These are phyloP conservation scores for Macrotus californicus DNA, from an alignment of 2,113 vertebrate genomes.

Conservation along the genomic window DNA sequence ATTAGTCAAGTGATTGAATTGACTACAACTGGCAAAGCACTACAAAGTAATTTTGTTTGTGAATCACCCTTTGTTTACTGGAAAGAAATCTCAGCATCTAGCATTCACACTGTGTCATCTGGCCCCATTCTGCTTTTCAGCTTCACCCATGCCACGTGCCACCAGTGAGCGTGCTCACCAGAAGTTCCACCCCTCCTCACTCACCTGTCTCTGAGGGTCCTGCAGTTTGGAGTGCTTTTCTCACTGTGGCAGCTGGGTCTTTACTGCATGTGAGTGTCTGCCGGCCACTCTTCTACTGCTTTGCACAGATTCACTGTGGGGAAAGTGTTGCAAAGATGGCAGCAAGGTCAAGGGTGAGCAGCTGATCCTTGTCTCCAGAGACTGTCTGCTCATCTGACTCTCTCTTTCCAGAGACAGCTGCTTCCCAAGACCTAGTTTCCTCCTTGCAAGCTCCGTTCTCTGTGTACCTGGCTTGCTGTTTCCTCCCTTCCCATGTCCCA, in stretches of 20 bases:
- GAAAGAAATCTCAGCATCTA: not conserved
- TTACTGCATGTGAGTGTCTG: fast-evolving
- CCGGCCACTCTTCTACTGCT: no score
- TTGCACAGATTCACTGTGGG: not conserved
- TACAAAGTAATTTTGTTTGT: not conserved
- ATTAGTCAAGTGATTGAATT: not conserved
- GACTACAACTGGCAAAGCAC: not conserved
- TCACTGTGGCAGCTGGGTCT: not conserved
- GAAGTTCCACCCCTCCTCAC: not conserved
- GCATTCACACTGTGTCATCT: not conserved
- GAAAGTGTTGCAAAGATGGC: not conserved
- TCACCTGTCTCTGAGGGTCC: not conserved
- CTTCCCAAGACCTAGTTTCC: not conserved
- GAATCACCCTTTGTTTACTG: not conserved
- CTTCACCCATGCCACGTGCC: fast-evolving
- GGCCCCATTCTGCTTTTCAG: fast-evolving
- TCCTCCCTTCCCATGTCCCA: not conserved
- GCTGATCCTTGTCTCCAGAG: not conserved
- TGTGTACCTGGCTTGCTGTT: not conserved
- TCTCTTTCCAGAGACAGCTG: not conserved
- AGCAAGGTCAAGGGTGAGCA: not conserved
- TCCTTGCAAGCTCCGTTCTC: not conserved
- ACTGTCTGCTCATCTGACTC: not conserved
- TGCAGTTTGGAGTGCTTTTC: not conserved
- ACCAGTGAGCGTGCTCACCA: fast-evolving